Base-by-base conservation (phyloP, 2,113 vertebrate species). In the Machaerirhynchus nigripectus region DNA sequence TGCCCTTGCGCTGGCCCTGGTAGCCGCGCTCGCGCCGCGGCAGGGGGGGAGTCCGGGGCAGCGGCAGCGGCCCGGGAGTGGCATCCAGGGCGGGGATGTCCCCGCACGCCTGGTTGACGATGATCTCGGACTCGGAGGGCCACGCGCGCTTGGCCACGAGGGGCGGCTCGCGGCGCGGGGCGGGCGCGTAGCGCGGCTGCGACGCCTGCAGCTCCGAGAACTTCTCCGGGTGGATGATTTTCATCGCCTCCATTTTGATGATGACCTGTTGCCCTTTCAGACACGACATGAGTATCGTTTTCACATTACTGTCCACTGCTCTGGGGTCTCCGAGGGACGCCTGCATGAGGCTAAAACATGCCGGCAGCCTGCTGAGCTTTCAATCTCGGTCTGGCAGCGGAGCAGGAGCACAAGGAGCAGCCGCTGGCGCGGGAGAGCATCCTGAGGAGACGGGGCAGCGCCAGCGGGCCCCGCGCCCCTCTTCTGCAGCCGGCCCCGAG, bases 171-270 rank as follows among this genome's bases (percentile, higher is more conserved):
- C 98, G 98, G 96, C 99, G 98, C 18, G 99, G 98, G 21, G 98
- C 98, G 0, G 98, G 97, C 0, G 93, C 44, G 7, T 98, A 98
- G 95, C 98, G 96, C 1, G 98, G 90, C 86, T 98, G 90, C 1
- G 98, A 96, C 2, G 94, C 95, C 60, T 97, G 98, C 60, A 98
- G 97, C 94, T 98, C 98, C 0, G 99, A 98, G 95, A 99, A 99
- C 98, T 99, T 99, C 98, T 99, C 99, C 1, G 99, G 99, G 92
- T 99, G 99, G 96, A 99, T 99, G 95, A 99, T 99, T 94, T 99
- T 99, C 98, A 99, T 99, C 28, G 99, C 99, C 98, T 99, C 99
- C 99, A 99, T 99, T 84, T 99, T 99, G 98, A 99, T 98, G 98
- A 99, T 98, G 97, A 99, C 99, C 85, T 99, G 98, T 97, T 99